A percentile compares a stretch with the other conserved stretches of the same genome.
Evolutionary conservation across 2,888 invertebrate species (phyloP).

Genomic region (Melieria omissa): DNA sequence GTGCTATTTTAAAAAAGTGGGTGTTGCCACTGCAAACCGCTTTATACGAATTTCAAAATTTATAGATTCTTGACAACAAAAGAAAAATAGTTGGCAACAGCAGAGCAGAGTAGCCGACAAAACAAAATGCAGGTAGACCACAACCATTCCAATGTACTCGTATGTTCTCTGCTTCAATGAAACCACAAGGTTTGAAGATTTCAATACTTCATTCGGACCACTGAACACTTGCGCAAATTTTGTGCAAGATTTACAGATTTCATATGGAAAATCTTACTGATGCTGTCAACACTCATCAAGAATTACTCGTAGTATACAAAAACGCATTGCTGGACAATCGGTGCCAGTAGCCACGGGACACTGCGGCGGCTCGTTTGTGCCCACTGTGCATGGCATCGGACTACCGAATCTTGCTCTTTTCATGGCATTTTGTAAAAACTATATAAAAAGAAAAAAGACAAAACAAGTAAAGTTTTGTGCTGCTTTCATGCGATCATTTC

Average conservation of each 20-base stretch:
- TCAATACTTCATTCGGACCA: background rate
- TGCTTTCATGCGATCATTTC: background rate
- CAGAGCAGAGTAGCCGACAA: too few relatives aligned
- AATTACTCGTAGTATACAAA: slow-evolving; percentile 11
- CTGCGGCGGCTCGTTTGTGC: background rate
- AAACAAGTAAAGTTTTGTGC: slow-evolving; percentile 7
- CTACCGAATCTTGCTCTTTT: slow-evolving; percentile 24
- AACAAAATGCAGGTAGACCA: too few relatives aligned
- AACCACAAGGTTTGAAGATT: background rate
- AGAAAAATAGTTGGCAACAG: too few relatives aligned
- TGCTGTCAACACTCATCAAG: slow-evolving; percentile 46
- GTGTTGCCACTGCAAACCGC: slow-evolving; percentile 52
- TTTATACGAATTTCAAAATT: slow-evolving; percentile 41
- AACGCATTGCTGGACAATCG: slow-evolving; percentile 13
- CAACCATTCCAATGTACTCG: too few relatives aligned
- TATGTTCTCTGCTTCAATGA: background rate
- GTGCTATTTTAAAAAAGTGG: slow-evolving; percentile 43
- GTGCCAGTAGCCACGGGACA: slow-evolving; percentile 40
- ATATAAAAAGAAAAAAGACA: too few relatives aligned
- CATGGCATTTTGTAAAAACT: background rate
- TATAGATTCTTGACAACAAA: background rate
- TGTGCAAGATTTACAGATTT: slow-evolving; percentile 5
- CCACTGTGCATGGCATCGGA: slow-evolving; percentile 9
- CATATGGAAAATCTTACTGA: slow-evolving; percentile 34
- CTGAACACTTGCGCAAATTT: slow-evolving; percentile 21